Evolutionary conservation across 2,888 invertebrate species (phyloP), one percentile per base, ranked within the genome.

Genomic region (Cryptophagus acutangulus): DNA sequence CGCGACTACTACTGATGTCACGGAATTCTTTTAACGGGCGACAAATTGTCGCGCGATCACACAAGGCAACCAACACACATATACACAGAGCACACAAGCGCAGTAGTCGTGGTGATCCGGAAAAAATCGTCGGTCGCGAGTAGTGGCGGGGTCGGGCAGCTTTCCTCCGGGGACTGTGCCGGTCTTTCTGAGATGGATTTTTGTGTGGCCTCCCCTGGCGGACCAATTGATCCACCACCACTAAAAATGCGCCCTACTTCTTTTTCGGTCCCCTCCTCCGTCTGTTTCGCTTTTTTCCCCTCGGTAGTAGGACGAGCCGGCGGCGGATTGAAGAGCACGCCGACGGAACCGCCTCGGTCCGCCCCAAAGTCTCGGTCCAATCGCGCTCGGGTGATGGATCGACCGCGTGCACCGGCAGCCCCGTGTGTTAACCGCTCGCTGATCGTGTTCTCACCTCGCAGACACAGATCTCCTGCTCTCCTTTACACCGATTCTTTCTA

Each of bases 31-130:
- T 70, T 69, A 68, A 67, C 70, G 64, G 35, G 40, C 44, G 66
- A 68, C 68, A 70, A 69, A 70, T 70, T 70, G 69, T 70, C 69
- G 67, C 67, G 66, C 66, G 67, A 65, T 66, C 67, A 66, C 66
- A 64, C 67, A 62, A 62, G n/a, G n/a, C n/a, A n/a, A n/a, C n/a
- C n/a, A n/a, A n/a, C n/a, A n/a, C n/a, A n/a, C n/a, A n/a, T n/a
- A n/a, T n/a, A n/a, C n/a, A n/a, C n/a, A n/a, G n/a, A n/a, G n/a
- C 59, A 67, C 66, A 66, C 67, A 67, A 66, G 69, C 69, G 69
- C 69, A 66, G 67, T 66, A 65, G 69, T 66, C 63, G 57, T 54
- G 56, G 59, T 60, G 61, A 61, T 58, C 58, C 57, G 63, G 58
- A 62, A 66, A 63, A 67, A 66, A 58, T 58, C 52, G 55, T 55